Base-by-base conservation (phyloP, 2,888 invertebrate genomes). In the Epistrophella euchroma region DNA sequence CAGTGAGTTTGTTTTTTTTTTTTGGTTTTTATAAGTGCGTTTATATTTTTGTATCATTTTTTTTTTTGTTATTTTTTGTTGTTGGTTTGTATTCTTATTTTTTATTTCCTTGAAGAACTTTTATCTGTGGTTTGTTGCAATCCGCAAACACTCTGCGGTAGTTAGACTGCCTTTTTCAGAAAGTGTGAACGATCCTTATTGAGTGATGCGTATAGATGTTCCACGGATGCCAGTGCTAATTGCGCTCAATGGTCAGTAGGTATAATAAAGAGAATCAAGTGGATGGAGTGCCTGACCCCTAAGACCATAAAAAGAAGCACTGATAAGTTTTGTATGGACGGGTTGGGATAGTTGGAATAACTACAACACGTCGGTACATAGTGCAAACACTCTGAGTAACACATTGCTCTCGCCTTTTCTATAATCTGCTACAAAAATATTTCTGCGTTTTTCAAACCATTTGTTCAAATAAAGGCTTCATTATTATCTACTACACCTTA, bases 141-240 rank as follows among this genome's bases (percentile, higher is more conserved):
- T 55, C 70, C 43, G n/a, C n/a, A 47, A 50, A 40, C 37, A 32
- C 32, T 58, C 71, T 19, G 64, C 47, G 58, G 68, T 43, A 17
- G 52, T 32, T 32, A 32, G 4, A 74, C 7, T 68, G 47, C 85
- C 85, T 70, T 85, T 55, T 80, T 75, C 72, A 72, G 85, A 73
- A 76, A 85, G 85, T 85, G 85, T 85, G 76, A 85, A 85, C 62
- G 32, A 76, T 73, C 85, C 85, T 85, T 85, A 81, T 76, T 62
- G 73, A 85, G 85, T 81, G 75, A 85, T 71, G 72, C 68, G 68
- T 50, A 68, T 43, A 68, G 84, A 76, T 85, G 75, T 80, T 60
- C 62, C 80, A 80, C 80, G 80, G 72, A 85, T 80, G 75, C 80
- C 75, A 47, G 19, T 50, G 72, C 84, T 80, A 80, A 85, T 76